phyloP scores from a whole-genome alignment of 2,797 vertebrate genomes.

The Coluber constrictor region DNA sequence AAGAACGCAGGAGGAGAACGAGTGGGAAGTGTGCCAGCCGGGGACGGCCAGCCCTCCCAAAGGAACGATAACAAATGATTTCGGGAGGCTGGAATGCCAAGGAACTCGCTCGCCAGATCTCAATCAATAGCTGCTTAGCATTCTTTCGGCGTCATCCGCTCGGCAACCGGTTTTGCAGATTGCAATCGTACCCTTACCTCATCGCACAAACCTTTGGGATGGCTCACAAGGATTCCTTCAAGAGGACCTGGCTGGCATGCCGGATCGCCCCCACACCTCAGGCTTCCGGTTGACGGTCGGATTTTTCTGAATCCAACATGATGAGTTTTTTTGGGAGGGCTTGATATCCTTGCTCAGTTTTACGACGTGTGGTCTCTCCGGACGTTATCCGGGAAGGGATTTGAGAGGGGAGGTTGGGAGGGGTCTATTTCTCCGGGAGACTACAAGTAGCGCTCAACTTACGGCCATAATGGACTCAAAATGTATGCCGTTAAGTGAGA shows the following conservation, averaged over 20 bases:
- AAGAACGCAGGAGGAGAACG: no score
- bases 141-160: background rate
- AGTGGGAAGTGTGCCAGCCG: background rate
- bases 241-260: background rate
- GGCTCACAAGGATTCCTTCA: background rate
- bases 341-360: background rate
- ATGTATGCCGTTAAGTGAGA: no score
- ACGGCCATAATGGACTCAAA: accelerated
- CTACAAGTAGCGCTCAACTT: background rate
- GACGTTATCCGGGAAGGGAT: background rate
- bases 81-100: slow-evolving; percentile 2
- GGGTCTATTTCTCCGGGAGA: background rate
- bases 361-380: background rate
- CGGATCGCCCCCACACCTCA: background rate
- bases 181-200: background rate
- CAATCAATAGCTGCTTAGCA: background rate
- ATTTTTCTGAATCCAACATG: background rate
- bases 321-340: background rate
- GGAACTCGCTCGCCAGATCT: background rate
- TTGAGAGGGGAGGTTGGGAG: background rate
- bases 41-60: background rate
- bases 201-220: background rate
- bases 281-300: background rate
- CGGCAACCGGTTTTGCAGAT: no score
- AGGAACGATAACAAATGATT: background rate